Conservation (phyloP, 1,140 invertebrate genomes). For the Scaptomyza hsui region DNA sequence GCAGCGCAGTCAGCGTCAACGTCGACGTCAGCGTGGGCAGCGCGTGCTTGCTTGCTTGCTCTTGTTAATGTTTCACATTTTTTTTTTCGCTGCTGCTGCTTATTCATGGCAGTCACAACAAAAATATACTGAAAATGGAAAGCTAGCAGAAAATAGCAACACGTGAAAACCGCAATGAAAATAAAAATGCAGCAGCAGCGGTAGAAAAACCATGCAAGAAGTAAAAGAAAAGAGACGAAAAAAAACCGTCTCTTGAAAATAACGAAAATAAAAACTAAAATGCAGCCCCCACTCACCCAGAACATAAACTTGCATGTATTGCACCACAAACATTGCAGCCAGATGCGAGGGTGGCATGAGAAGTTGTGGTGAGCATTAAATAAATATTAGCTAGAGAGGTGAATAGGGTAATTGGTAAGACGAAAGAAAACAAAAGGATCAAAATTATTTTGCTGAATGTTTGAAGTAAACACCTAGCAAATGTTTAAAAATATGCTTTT, state of each 20-base stretch:
- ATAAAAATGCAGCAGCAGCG: constrained; percentile 29
- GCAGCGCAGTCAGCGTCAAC: constrained; percentile 28
- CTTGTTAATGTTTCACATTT: constrained; percentile 32
- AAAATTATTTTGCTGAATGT: no score
- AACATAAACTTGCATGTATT: constrained; percentile 46
- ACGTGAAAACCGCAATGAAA: constrained; percentile 67
- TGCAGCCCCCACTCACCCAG: constrained; percentile 49
- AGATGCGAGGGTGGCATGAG: constrained; percentile 19
- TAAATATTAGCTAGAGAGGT: no score
- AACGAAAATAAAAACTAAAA: constrained; percentile 73
- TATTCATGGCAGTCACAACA: constrained; percentile 64
- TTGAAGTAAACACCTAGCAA: no score
- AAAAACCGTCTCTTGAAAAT: constrained; percentile 61
- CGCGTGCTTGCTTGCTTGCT: constrained; percentile 10
- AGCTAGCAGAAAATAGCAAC: constrained; percentile 71
- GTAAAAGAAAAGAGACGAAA: constrained; percentile 5
- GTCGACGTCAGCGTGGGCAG: constrained; percentile 27
- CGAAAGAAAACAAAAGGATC: no score
- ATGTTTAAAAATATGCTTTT: no score
- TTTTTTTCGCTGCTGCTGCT: constrained; percentile 53
- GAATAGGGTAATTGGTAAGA: no score
- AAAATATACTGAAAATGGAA: constrained; percentile 33
- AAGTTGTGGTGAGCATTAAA: constrained; percentile 5
- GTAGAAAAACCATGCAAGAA: constrained; percentile 4
- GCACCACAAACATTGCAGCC: constrained; percentile 24